Evolutionary conservation across 2,888 invertebrate genomes (phyloP), one percentile per base, ranked within the genome.

Genomic region (Gisinianus flammeolus): DNA sequence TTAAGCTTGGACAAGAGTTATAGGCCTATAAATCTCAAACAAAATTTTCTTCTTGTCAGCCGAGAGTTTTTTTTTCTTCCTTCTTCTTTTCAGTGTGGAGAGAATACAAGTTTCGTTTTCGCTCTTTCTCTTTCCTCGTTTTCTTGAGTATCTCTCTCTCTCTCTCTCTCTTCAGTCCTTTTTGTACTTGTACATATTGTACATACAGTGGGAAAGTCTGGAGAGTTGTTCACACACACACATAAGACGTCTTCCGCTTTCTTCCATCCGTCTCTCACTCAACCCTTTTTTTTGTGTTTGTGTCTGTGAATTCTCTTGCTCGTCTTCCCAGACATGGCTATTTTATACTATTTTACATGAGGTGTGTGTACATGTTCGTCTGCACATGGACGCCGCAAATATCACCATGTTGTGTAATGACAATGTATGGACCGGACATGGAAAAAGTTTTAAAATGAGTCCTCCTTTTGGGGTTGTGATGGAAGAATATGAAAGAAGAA

Each of bases 11-110:
- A 77, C 77, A 77, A 80, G 80, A 80, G 75, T 80, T 80, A 80
- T 80, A n/a, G 77, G 80, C 80, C 80, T 69, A 80, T 80, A 80
- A 80, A 80, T 80, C 80, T 80, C 69, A 35, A 24, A 44, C 68
- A 76, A 80, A 80, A 80, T 80, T 80, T 80, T 80, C 80, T 78
- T 76, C 80, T 77, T 77, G 80, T 80, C 80, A 77, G 70, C 67
- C 71, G 70, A 78, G 71, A 76, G 58, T 62, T 79, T 68, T 75
- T 58, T 73, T 44, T 52, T 66, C 35, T 56, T 31, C n/a, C 62
- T 22, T 31, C 33, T 73, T 26, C 33, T 62, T 71, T 5, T 35
- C 35, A 35, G 5, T 35, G 35, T 35, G 35, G 12, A 44, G n/a
- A 54, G 62, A 62, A 62, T 62, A 28, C 62, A 62, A 62, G 24